Conservation (phyloP, 2,888 invertebrate genomes). For the Drosophila histrio region DNA sequence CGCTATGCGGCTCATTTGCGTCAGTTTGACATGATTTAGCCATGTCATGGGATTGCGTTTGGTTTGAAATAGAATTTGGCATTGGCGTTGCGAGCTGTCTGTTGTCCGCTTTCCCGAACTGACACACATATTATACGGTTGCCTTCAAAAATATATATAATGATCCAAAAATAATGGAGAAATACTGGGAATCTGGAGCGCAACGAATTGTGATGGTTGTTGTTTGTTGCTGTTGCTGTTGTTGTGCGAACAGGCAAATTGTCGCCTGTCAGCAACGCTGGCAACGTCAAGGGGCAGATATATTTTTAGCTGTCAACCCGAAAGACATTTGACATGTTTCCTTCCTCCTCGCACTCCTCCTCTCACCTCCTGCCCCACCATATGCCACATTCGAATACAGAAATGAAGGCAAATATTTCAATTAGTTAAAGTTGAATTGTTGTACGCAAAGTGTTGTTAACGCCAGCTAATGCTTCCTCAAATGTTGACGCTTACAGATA, state of each 20-base stretch:
- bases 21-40: slow-evolving; percentile 51
- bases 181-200: slow-evolving; percentile 65
- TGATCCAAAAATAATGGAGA: slow-evolving; percentile 19
- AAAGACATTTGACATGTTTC: slow-evolving; percentile 67
- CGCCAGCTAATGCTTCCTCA: slow-evolving; percentile 53
- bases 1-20: slow-evolving; percentile 54
- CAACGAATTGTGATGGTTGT: slow-evolving; percentile 41
- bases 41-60: slow-evolving; percentile 51
- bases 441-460: slow-evolving; percentile 25
- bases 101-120: slow-evolving; percentile 12
- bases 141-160: neutral
- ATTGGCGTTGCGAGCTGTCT: slow-evolving; percentile 27
- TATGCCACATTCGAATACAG: neutral
- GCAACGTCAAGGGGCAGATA: slow-evolving; percentile 44
- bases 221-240: slow-evolving; percentile 15
- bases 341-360: neutral
- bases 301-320: slow-evolving; percentile 72
- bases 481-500: slow-evolving; percentile 42
- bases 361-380: neutral
- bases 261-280: slow-evolving; percentile 62
- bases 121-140: slow-evolving; percentile 65
- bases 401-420: slow-evolving; percentile 52
- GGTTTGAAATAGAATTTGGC: slow-evolving; percentile 32
- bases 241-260: slow-evolving; percentile 56
- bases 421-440: slow-evolving; percentile 66